Conservation (phyloP, 2,888 invertebrate species). For the Caenorhabditis macrosperma region DNA sequence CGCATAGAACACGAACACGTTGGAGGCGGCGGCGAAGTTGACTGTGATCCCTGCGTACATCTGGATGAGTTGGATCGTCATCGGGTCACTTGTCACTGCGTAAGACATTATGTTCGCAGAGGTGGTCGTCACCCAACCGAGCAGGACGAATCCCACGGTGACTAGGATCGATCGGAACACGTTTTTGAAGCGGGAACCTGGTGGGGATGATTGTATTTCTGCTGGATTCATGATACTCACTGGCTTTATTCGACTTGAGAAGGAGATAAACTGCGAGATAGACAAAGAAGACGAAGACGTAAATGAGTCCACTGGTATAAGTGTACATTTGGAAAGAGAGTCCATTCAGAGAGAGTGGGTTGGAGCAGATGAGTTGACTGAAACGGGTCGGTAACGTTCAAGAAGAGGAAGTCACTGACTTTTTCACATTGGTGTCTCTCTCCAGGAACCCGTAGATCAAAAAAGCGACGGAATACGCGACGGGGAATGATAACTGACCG, state of each 20-base stretch:
- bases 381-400: no score
- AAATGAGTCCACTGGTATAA: slow-evolving; percentile 50
- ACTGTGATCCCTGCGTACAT: slow-evolving; percentile 66
- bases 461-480: slow-evolving; percentile 38
- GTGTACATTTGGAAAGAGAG: slow-evolving; percentile 57
- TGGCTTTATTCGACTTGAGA: slow-evolving; percentile 55
- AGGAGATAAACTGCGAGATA: slow-evolving; percentile 46
- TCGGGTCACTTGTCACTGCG: slow-evolving; percentile 16
- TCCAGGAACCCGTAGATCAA: slow-evolving; percentile 42
- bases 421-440: slow-evolving; percentile 37
- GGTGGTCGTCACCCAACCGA: slow-evolving; percentile 61
- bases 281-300: slow-evolving; percentile 45
- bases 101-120: slow-evolving; percentile 49
- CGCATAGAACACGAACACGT: slow-evolving; percentile 61
- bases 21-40: slow-evolving; percentile 54
- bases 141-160: slow-evolving; percentile 57
- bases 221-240: slow-evolving; percentile 13
- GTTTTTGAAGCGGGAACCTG: slow-evolving; percentile 57
- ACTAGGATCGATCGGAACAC: slow-evolving; percentile 59
- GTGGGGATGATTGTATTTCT: no score
- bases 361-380: slow-evolving; percentile 55
- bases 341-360: slow-evolving; percentile 53
- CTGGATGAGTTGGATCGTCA: slow-evolving; percentile 45
- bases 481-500: slow-evolving; percentile 49
- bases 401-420: slow-evolving; percentile 22